Conservation (phyloP, 2,888 invertebrate genomes). For the Lepeophtheirus nordmannii region DNA sequence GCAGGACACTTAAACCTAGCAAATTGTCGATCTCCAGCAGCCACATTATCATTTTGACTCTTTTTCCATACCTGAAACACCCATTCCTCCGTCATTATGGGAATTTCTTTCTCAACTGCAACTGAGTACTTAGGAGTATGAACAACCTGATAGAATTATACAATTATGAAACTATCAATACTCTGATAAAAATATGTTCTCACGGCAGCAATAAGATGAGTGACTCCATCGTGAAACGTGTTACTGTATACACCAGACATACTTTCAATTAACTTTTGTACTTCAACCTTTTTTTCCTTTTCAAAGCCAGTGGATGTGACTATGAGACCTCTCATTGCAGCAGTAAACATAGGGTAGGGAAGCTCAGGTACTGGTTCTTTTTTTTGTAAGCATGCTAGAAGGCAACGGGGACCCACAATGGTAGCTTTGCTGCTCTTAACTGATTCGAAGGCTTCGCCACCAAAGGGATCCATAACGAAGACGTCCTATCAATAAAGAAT, state of each 20-base stretch:
- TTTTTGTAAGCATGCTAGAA: slow-evolving; percentile 54
- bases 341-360: slow-evolving; percentile 57
- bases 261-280: slow-evolving; percentile 27
- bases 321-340: slow-evolving; percentile 58
- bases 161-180: not conserved
- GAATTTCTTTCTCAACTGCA: slow-evolving; percentile 49
- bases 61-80: slow-evolving; percentile 61
- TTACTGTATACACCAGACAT: slow-evolving; percentile 36
- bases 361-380: slow-evolving; percentile 56
- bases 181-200: slow-evolving; percentile 2
- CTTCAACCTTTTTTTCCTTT: slow-evolving; percentile 25
- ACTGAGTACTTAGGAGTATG: slow-evolving; percentile 58
- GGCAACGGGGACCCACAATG: slow-evolving; percentile 64
- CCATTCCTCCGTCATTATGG: slow-evolving; percentile 64
- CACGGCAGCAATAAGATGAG: slow-evolving; percentile 59
- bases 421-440: slow-evolving; percentile 43
- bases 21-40: slow-evolving; percentile 50
- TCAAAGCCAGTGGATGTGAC: slow-evolving; percentile 46
- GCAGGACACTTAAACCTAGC: slow-evolving; percentile 46
- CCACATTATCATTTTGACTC: slow-evolving; percentile 46
- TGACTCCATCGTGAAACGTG: slow-evolving; percentile 41
- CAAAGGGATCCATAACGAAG: slow-evolving; percentile 60
- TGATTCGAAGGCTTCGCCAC: slow-evolving; percentile 52
- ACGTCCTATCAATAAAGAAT: slow-evolving; percentile 43
- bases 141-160: not conserved